Percentiles rank a stretch among this genome's conserved stretches.
phyloP scores from a whole-genome alignment of 2,888 invertebrate species.

The Caenorhabditis virilis region DNA sequence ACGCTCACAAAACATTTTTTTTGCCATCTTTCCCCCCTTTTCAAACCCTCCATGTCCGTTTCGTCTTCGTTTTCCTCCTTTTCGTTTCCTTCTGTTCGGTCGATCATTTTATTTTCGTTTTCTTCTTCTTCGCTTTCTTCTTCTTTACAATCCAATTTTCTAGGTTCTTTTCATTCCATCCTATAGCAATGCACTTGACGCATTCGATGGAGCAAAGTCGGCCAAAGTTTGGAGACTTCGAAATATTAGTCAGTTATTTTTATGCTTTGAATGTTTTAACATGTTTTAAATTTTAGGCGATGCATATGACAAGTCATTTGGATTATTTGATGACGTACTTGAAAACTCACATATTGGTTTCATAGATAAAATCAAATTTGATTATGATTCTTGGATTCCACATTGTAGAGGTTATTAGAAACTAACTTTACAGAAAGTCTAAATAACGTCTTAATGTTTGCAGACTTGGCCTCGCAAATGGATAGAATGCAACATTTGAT shows the following conservation, averaged over 20 bases:
- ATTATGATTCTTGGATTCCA: constrained; percentile 24
- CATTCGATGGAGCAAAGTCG: constrained; percentile 31
- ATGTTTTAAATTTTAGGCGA: no score
- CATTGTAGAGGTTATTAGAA: constrained; percentile 27
- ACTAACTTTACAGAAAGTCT: no score
- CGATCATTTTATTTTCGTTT: constrained; percentile 2
- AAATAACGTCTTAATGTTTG: no score
- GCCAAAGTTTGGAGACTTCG: constrained; percentile 35
- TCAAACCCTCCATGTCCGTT: neutral
- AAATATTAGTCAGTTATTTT: constrained; percentile 15
- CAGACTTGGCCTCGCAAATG: constrained; percentile 10
- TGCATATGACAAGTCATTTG: constrained; percentile 12
- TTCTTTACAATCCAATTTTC: constrained; percentile 11
- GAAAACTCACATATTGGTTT: constrained; percentile 26
- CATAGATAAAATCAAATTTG: constrained; percentile 11
- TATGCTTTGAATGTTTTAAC: no score
- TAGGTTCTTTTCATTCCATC: constrained; percentile 40
- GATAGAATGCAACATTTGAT: constrained; percentile 14
- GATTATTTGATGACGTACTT: constrained; percentile 9
- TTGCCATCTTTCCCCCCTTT: neutral
- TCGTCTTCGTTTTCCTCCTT: neutral
- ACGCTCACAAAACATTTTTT: constrained; percentile 3
- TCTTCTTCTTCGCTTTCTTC: neutral
- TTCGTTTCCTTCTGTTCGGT: neutral
- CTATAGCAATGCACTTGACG: constrained; percentile 12